Base-by-base conservation (phyloP, 2,113 vertebrate genomes). In the Nymphicus hollandicus region DNA sequence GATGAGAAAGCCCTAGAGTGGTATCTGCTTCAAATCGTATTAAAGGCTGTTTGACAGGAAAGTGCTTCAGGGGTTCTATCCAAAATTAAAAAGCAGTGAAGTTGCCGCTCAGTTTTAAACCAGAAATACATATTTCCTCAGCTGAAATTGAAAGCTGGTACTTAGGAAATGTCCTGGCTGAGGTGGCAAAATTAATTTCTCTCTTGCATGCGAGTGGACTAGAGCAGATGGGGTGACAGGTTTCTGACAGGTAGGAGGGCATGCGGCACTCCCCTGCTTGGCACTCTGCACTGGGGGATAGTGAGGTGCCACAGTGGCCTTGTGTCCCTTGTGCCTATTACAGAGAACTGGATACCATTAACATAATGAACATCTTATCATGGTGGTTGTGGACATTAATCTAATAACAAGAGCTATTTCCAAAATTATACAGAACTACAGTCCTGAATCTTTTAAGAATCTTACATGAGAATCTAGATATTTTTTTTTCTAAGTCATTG, bases 1-100 rank as follows among this genome's bases (percentile, higher is more conserved):
- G 98, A 98, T 96, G 95, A 97, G 96, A 97, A 97, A 97, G 94
- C 97, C 97, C 97, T 97, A 94, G 96, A 97, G 97, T 95, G 66
- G 72, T 94, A 78, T 97, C 96, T 96, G 82, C 78, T 97, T 97
- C 95, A 97, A 97, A 98, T 98, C 65, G 66, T 95, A 94, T 98
- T 98, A 97, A 80, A 68, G 86, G 53, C 77, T 92, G 90, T 90
- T 97, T 88, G 93, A 94, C 56, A 93, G 77, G 68, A 69, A 89
- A 95, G 74, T 77, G 95, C 94, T 97, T 96, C 87, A 95, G 91
- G 96, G 88, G 60, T 35, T 78, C 89, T 84, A 55, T 77, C 44
- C 35, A 29, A 97, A 97, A 96, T 76, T 90, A 83, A 97, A 97
- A 84, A 93, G 66, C 89, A 92, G 37, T 63, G 80, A 93, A 88